Conservation (phyloP, 2,113 vertebrate species). For the Ptychochromis oligacanthus region DNA sequence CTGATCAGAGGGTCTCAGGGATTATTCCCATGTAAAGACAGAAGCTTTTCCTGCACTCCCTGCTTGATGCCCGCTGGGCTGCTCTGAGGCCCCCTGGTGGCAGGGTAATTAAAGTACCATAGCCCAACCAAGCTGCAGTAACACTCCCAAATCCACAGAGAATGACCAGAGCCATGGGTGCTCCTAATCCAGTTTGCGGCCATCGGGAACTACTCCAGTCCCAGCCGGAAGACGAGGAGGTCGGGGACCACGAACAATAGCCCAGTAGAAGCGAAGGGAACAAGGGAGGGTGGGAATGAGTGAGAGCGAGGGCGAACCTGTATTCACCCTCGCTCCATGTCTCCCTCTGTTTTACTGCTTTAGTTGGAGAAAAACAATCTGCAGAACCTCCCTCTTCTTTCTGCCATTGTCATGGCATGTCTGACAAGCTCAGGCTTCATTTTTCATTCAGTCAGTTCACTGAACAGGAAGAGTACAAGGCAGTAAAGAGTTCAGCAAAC, state of each 20-base stretch:
- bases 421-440: slow-evolving; percentile 12
- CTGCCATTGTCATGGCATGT: slow-evolving; percentile 34
- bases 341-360: slow-evolving; percentile 59
- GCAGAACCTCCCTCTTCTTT: slow-evolving; percentile 38
- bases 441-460: slow-evolving; percentile 46
- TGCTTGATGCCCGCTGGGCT: slow-evolving; percentile 61
- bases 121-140: slow-evolving; percentile 76
- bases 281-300: slow-evolving; percentile 55
- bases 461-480: slow-evolving; percentile 33
- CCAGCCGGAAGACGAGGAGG: slow-evolving; percentile 75
- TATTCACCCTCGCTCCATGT: slow-evolving; percentile 65
- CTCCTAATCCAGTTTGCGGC: slow-evolving; percentile 83
- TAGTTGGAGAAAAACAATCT: slow-evolving; percentile 52
- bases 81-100: slow-evolving; percentile 80
- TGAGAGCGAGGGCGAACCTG: slow-evolving; percentile 46
- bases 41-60: slow-evolving; percentile 46
- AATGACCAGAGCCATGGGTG: slow-evolving; percentile 76
- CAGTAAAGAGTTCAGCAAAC: slow-evolving; percentile 16
- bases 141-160: slow-evolving; percentile 77
- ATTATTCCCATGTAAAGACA: slow-evolving; percentile 75
- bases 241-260: slow-evolving; percentile 69
- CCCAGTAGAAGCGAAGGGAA: slow-evolving; percentile 52
- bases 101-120: slow-evolving; percentile 82
- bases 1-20: slow-evolving; percentile 48
- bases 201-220: slow-evolving; percentile 69